Evolutionary conservation across 2,888 invertebrate genomes (phyloP).

Genomic region (Charanyca ferruginea): DNA sequence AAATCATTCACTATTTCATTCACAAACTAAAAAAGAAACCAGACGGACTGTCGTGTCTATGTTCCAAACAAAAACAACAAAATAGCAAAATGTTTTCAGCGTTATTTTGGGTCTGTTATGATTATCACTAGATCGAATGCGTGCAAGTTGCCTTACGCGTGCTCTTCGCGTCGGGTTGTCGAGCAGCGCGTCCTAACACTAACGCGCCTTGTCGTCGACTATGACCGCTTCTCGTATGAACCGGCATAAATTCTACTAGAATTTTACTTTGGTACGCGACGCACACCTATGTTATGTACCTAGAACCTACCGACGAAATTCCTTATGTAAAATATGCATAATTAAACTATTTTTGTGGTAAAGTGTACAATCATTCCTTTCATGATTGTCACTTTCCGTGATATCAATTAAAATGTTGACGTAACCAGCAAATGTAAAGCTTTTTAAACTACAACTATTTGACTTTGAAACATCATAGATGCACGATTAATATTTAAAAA

Average conservation of each 20-base stretch:
- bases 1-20: constrained; percentile 79
- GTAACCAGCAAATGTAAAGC: no score
- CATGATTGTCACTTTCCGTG: constrained; percentile 11
- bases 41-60: constrained; percentile 45
- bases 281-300: constrained; percentile 62
- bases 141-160: constrained; percentile 75
- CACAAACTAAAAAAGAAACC: constrained; percentile 67
- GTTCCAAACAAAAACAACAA: constrained; percentile 38
- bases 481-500: no score
- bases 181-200: constrained; percentile 78
- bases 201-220: constrained; percentile 82
- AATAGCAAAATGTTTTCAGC: constrained; percentile 40
- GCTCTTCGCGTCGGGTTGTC: constrained; percentile 69
- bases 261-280: constrained; percentile 72
- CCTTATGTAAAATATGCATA: constrained; percentile 58
- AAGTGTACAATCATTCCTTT: constrained; percentile 24
- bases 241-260: constrained; percentile 73
- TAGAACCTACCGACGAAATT: constrained; percentile 54
- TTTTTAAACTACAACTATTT: no score
- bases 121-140: constrained; percentile 67
- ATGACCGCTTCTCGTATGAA: constrained; percentile 71
- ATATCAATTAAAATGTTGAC: neutral
- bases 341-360: constrained; percentile 22
- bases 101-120: constrained; percentile 55
- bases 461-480: no score